Percentiles rank a stretch among this genome's conserved stretches.
These are phyloP conservation scores for Drosophila sp. DNA, from an alignment of 1,140 invertebrate genomes.

Conservation along the genomic window DNA sequence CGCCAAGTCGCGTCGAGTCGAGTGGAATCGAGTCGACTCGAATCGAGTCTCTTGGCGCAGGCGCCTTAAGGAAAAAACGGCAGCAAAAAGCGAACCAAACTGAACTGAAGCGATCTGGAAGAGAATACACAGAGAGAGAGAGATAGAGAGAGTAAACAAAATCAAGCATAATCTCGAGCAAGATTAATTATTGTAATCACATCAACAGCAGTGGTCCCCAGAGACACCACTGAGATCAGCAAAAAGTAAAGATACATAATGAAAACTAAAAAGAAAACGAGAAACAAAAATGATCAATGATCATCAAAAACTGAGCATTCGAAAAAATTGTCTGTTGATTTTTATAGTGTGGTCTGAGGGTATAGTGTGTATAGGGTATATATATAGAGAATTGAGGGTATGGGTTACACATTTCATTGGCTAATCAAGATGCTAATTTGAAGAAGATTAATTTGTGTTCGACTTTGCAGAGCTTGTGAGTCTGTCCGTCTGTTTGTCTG, in stretches of 20 bases:
- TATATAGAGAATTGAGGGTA: constrained; percentile 46
- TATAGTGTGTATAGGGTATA: no score
- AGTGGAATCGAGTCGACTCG: not conserved
- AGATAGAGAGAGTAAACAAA: constrained; percentile 18
- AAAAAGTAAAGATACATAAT: constrained; percentile 21
- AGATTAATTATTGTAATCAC: constrained; percentile 84
- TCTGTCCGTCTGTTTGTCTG: constrained; percentile 5
- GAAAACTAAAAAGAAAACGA: constrained; percentile 25
- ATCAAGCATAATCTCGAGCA: constrained; percentile 70
- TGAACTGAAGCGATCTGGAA: constrained; percentile 27
- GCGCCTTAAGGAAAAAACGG: constrained; percentile 69
- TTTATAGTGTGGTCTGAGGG: constrained; percentile 60
- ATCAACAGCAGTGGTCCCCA: constrained; percentile 73
- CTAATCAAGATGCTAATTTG: constrained; percentile 84
- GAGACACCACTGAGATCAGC: constrained; percentile 11
- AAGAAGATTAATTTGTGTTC: constrained; percentile 81
- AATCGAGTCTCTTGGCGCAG: constrained; percentile 57
- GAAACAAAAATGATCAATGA: constrained; percentile 74
- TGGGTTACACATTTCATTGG: constrained; percentile 83
- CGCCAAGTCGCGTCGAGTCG: constrained; percentile 50
- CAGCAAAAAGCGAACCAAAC: constrained; percentile 36
- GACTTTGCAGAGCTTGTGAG: constrained; percentile 51
- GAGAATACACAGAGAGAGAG: constrained; percentile 29
- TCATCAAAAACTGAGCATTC: constrained; percentile 52
- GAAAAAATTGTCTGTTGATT: constrained; percentile 69